phyloP scores from a whole-genome alignment of 2,797 vertebrate genomes.

The Tympanoctomys barrerae region DNA sequence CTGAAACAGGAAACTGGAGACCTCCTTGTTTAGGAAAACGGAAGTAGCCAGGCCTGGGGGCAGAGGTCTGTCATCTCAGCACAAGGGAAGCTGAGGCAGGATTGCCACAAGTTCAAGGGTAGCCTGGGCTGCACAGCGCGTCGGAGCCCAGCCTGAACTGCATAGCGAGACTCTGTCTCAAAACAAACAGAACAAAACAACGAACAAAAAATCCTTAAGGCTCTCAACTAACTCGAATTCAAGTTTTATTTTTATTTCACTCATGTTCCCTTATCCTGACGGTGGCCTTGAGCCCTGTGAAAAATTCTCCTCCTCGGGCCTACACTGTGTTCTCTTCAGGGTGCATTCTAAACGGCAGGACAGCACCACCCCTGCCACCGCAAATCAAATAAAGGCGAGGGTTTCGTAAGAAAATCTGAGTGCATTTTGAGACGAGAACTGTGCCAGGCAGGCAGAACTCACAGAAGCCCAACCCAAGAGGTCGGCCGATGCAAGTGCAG shows the following conservation, averaged over 20 bases:
- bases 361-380: neutral
- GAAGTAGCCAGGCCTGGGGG: neutral
- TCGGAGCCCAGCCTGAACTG: neutral
- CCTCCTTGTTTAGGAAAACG: neutral
- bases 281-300: neutral
- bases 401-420: slow-evolving; percentile 16
- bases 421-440: neutral
- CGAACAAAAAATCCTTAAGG: neutral
- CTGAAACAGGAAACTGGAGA: slow-evolving; percentile 4
- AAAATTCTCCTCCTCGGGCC: neutral
- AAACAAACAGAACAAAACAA: neutral
- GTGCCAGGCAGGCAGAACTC: neutral
- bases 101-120: neutral
- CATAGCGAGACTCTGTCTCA: neutral
- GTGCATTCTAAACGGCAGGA: neutral
- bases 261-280: slow-evolving; percentile 7
- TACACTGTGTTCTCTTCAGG: neutral
- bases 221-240: neutral
- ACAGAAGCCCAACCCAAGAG: neutral
- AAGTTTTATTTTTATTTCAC: slow-evolving; percentile 1
- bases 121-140: neutral
- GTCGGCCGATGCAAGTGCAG: neutral
- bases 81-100: neutral
- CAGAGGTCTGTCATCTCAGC: neutral
- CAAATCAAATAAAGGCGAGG: neutral